Evolutionary conservation across 2,888 invertebrate species (phyloP).

Genomic region (Caenorhabditis virilis): DNA sequence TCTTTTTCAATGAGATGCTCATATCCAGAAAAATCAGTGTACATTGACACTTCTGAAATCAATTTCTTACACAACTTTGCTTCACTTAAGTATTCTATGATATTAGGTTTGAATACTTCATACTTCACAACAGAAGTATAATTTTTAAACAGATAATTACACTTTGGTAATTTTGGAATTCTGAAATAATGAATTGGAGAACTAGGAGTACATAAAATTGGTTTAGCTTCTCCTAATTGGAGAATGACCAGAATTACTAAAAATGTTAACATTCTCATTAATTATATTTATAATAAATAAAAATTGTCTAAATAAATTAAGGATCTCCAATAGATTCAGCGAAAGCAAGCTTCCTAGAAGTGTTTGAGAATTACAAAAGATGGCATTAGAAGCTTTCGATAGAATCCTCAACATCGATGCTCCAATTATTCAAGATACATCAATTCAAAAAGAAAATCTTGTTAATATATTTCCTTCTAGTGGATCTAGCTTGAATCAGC

Average conservation of each 20-base stretch:
- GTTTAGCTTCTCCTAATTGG: not conserved
- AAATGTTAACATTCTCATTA: conserved; percentile 18
- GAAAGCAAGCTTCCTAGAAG: not conserved
- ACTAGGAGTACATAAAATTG: conserved; percentile 17
- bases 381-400: conserved; percentile 11
- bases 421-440: conserved; percentile 11
- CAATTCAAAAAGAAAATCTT: conserved; percentile 21
- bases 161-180: no score
- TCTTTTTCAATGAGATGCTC: conserved; percentile 45
- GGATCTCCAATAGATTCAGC: not conserved
- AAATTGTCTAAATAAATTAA: conserved; percentile 14
- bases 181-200: no score
- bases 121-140: no score
- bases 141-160: no score
- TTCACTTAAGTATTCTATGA: conserved; percentile 27
- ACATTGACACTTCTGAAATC: conserved; percentile 39
- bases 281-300: conserved; percentile 20
- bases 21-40: conserved; percentile 48
- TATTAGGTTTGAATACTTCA: conserved; percentile 43
- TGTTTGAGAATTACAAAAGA: conserved; percentile 1
- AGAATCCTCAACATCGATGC: conserved; percentile 16
- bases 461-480: conserved; percentile 13
- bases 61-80: conserved; percentile 43
- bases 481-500: conserved; percentile 19
- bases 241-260: conserved; percentile 25